Base-by-base conservation (phyloP, 2,888 invertebrate genomes). In the Spialia ferax region DNA sequence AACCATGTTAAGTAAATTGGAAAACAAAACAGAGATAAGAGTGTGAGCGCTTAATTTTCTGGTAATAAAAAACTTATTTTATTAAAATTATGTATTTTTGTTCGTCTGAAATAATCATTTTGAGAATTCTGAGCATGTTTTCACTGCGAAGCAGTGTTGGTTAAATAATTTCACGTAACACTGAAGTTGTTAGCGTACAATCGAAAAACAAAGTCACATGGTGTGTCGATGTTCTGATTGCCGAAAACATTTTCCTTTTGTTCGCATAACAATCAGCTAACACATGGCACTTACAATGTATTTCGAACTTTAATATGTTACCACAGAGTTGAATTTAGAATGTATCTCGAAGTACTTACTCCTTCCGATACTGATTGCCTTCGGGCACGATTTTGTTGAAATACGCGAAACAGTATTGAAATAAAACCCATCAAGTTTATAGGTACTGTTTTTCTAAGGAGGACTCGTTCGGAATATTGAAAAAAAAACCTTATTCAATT, bases 241-340 rank as follows among this genome's bases (percentile, higher is more conserved):
- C 68, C 63, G 63, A 71, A 67, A 74, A 70, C 70, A 67, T 60
- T 75, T 74, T 72, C 48, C 74, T 74, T 73, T 75, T 75, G 71
- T 75, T 74, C 59, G 48, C 69, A 71, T 69, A 69, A 48, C 18
- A 20, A 11, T 70, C 54, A 18, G 60, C 54, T 45, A 69, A 29
- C 63, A 65, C 59, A 65, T 42, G 26, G 38, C 4, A 38, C 2
- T 45, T 18, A 42, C 32, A 65, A 38, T 20, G 2, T 2, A 26
- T 52, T 29, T 54, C 22, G 29, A 60, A 65, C 18, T 50, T 13
- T 52, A 50, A 38, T 10, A 6, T 13, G 6, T 48, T 1, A 11
- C 20, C 10, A 48, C 11, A 48, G 20, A 48, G 48, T 48, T 48
- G 48, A 48, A 48, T 48, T 8, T 48, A 2, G 4, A 48, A 15